Evolutionary conservation across 2,797 vertebrate species (phyloP).

Genomic region (Pipistrellus kuhlii): DNA sequence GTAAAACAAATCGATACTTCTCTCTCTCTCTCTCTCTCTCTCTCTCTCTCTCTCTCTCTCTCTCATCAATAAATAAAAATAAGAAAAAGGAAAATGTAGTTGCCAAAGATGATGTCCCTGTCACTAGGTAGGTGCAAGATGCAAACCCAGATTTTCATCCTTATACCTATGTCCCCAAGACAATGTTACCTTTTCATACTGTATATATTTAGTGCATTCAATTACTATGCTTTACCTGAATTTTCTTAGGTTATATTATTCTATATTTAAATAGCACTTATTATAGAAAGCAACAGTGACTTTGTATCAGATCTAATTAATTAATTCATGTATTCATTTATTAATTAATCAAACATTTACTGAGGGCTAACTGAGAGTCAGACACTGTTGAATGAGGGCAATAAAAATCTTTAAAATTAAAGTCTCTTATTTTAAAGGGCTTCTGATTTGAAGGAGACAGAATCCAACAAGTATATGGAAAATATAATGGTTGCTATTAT

Average conservation of each 20-base stretch:
- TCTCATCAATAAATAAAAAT: background rate
- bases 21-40: background rate
- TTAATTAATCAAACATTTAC: slow-evolving; percentile 53
- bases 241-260: slow-evolving; percentile 39
- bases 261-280: slow-evolving; percentile 39
- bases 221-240: background rate
- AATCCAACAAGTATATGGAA: background rate
- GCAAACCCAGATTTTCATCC: background rate
- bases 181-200: background rate
- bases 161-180: background rate
- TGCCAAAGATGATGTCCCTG: background rate
- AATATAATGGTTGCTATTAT: background rate
- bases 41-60: no score
- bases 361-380: background rate
- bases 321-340: slow-evolving; percentile 55
- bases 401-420: background rate
- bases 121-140: background rate
- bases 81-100: background rate
- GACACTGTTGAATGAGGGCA: background rate
- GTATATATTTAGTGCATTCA: background rate
- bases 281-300: slow-evolving; percentile 5
- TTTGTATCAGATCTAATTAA: slow-evolving; percentile 45
- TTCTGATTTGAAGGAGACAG: background rate
- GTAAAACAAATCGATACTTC: background rate
- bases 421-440: background rate